Evolutionary conservation across 2,113 vertebrate species (phyloP).

Genomic region (Odontesthes bonariensis): DNA sequence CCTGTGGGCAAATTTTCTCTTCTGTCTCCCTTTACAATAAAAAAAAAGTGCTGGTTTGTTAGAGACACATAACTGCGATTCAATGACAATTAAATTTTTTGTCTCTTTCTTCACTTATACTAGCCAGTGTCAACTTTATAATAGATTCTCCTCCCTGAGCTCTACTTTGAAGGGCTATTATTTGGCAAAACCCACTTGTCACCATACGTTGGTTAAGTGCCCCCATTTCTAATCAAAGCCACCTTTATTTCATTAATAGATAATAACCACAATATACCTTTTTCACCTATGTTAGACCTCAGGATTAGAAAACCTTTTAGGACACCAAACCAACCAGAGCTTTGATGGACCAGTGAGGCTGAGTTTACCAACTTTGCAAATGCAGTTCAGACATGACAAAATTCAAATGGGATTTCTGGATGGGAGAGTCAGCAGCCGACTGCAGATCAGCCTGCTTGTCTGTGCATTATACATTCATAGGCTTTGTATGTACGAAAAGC

Average conservation of each 20-base stretch:
- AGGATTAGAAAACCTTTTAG: conserved; percentile 1
- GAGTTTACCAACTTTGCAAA: too few species aligned
- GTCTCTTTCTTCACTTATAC: conserved; percentile 10
- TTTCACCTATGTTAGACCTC: too few species aligned
- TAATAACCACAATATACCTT: too few species aligned
- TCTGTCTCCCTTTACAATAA: conserved; percentile 19
- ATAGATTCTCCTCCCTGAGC: conserved; percentile 2
- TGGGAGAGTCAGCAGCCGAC: conserved; percentile 31
- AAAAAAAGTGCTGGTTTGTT: conserved; percentile 13
- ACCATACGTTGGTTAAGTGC: conserved; percentile 36
- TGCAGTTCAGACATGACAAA: neutral
- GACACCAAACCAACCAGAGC: conserved; percentile 31
- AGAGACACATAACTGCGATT: conserved; percentile 49
- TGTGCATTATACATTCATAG: conserved; percentile 3
- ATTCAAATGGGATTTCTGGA: conserved; percentile 18
- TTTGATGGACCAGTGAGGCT: conserved; percentile 23
- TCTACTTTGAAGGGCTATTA: conserved; percentile 38
- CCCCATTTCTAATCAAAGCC: neutral
- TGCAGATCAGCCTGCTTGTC: conserved; percentile 6
- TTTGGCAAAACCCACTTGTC: conserved; percentile 51
- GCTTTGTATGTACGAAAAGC: conserved; percentile 38
- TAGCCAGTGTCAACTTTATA: conserved; percentile 26
- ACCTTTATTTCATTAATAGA: too few species aligned
- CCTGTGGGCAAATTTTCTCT: conserved; percentile 42
- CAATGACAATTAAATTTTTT: conserved; percentile 24